Percentiles rank a stretch among this genome's conserved stretches.
Conservation (phyloP, 2,113 vertebrate species). For the Vulpes ferrilata region DNA sequence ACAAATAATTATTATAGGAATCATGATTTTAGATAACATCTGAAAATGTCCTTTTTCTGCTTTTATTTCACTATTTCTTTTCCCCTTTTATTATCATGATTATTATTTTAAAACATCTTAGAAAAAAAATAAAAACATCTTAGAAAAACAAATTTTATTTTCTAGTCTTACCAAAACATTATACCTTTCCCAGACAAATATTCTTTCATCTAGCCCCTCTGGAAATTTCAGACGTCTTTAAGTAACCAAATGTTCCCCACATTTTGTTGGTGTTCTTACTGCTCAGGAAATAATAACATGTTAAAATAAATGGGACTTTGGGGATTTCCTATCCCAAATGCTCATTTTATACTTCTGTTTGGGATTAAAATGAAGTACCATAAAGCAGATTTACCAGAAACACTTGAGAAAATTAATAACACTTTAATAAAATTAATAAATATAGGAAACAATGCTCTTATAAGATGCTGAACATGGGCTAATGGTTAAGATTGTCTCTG, state of each 20-base stretch:
- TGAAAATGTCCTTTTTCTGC: neutral
- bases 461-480: neutral
- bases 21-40: neutral
- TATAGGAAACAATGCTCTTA: neutral
- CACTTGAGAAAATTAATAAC: neutral
- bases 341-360: neutral
- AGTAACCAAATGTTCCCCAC: neutral
- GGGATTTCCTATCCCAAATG: neutral
- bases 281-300: neutral
- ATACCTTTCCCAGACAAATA: neutral
- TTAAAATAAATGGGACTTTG: neutral
- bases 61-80: neutral
- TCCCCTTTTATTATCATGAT: neutral
- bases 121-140: neutral
- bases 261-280: neutral
- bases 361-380: neutral
- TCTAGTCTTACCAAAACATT: neutral
- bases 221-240: neutral
- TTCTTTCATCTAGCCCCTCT: neutral
- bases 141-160: neutral
- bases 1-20: neutral
- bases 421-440: neutral
- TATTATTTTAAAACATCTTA: neutral
- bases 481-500: neutral
- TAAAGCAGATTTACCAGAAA: neutral